Base-by-base conservation (phyloP, 2,797 vertebrate genomes). In the Botia kubotai region DNA sequence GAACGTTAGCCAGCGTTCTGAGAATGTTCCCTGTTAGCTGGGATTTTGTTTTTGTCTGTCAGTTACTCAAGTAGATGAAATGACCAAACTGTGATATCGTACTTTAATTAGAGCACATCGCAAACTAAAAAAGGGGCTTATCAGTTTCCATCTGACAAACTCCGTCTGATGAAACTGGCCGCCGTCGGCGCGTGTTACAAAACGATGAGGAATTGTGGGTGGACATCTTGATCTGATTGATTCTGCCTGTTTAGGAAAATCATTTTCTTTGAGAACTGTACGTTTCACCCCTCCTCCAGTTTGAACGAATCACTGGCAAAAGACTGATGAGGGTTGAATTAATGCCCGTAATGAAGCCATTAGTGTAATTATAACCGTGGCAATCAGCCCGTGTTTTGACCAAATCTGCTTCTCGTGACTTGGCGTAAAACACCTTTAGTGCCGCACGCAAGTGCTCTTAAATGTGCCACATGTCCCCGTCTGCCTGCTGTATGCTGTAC, bases 301-400 rank as follows among this genome's bases (percentile, higher is more conserved):
- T 82, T 79, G 77, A 75, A 84, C 79, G 86, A 86, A 87, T 88
- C 84, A 86, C 83, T 88, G 82, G 82, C 80, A 86, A 87, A 88
- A 87, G 84, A 85, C 83, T 88, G 82, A 86, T 83, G 85, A 87
- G 83, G 82, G 80, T 80, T 87, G 84, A 87, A 85, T 88, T 87
- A 86, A 88, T 86, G 81, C 79, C 79, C 71, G 67, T 87, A 88
- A 89, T 88, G 86, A 88, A 88, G 81, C 83, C 80, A 86, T 88
- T 87, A 89, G 85, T 63, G 85, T 83, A 86, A 86, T 87, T 88
- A 86, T 79, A 87, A 82, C 82, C 70, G 78, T 84, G 77, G 77
- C 86, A 87, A 89, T 87, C 83, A 87, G 85, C 84, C 79, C 33
- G 48, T 86, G 71, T 85, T 86, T 83, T 84, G 87, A 87, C 84